Percentiles rank a stretch among this genome's conserved stretches.
Evolutionary conservation across 2,888 invertebrate species (phyloP).

Genomic region (Drosophila mayaguana): DNA sequence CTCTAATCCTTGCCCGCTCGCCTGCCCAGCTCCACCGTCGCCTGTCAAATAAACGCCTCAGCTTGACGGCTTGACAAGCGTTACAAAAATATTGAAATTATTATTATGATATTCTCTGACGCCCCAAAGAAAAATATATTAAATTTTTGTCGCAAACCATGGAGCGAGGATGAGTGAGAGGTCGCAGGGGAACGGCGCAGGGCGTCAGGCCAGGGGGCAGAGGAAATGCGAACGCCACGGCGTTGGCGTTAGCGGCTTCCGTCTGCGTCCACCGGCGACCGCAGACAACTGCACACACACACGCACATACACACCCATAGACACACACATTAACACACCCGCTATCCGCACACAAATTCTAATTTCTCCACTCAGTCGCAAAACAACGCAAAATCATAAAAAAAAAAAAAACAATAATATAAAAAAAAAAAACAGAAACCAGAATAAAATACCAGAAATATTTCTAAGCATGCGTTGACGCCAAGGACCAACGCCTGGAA

Average conservation of each 20-base stretch:
- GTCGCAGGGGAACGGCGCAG: neutral
- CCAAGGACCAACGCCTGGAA: conserved; percentile 39
- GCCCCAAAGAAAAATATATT: conserved; percentile 67
- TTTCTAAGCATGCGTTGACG: conserved; percentile 74
- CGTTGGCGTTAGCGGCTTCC: conserved; percentile 56
- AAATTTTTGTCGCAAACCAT: conserved; percentile 56
- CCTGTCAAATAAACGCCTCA: conserved; percentile 80
- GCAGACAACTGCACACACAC: conserved; percentile 60
- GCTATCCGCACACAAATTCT: conserved; percentile 54
- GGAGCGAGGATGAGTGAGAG: neutral
- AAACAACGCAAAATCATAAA: conserved; percentile 34
- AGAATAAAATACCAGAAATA: conserved; percentile 72
- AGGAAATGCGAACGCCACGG: conserved; percentile 49
- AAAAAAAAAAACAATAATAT: neutral
- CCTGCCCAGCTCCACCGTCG: conserved; percentile 13
- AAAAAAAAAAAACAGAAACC: conserved; percentile 8
- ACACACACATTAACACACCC: conserved; percentile 27
- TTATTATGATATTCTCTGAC: conserved; percentile 74
- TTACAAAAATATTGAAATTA: conserved; percentile 78
- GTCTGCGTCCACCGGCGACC: conserved; percentile 72
- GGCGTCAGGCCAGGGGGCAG: conserved; percentile 34
- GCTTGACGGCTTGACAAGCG: conserved; percentile 60
- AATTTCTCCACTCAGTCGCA: conserved; percentile 68
- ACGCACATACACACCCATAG: conserved; percentile 14
- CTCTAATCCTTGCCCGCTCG: conserved; percentile 20